Percentiles rank a stretch among this genome's conserved stretches.
Evolutionary conservation across 2,888 invertebrate genomes (phyloP).

Genomic region (Macaria liturata): DNA sequence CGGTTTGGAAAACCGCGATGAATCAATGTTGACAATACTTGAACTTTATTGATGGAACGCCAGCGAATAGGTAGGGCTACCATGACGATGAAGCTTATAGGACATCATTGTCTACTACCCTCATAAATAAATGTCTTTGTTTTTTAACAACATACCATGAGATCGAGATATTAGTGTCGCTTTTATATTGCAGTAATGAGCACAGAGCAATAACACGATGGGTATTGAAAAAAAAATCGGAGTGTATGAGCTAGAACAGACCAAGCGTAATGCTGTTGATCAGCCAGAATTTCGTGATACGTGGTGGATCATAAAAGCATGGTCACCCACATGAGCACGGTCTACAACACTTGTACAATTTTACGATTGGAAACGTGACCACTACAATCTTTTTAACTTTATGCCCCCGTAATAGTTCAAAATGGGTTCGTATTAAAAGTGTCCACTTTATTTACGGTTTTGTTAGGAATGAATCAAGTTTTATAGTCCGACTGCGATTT

Average conservation of each 20-base stretch:
- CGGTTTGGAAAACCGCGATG: conserved; percentile 42
- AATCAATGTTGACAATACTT: conserved; percentile 60
- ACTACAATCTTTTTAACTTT: conserved; percentile 59
- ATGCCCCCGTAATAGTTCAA: conserved; percentile 74
- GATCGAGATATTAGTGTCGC: too few species aligned
- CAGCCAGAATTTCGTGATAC: too few species aligned
- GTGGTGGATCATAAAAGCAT: conserved; percentile 8
- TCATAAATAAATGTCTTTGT: too few species aligned
- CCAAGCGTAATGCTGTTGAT: too few species aligned
- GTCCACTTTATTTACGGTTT: conserved; percentile 69
- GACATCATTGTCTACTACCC: too few species aligned
- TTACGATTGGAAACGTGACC: conserved; percentile 55
- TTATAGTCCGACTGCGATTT: conserved; percentile 63
- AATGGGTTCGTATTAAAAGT: conserved; percentile 72
- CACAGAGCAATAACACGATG: too few species aligned
- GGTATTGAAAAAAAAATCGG: too few species aligned
- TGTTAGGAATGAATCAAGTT: conserved; percentile 63
- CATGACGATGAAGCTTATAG: conserved; percentile 21
- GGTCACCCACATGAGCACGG: conserved; percentile 48
- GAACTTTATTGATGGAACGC: conserved; percentile 67
- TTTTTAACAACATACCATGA: too few species aligned
- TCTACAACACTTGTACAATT: conserved; percentile 50
- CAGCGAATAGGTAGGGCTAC: conserved; percentile 42
- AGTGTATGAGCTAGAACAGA: too few species aligned
- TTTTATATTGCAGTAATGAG: too few species aligned